A percentile compares a stretch with the other conserved stretches of the same genome.
Conservation (phyloP, 2,888 invertebrate species). For the Automeris io region DNA sequence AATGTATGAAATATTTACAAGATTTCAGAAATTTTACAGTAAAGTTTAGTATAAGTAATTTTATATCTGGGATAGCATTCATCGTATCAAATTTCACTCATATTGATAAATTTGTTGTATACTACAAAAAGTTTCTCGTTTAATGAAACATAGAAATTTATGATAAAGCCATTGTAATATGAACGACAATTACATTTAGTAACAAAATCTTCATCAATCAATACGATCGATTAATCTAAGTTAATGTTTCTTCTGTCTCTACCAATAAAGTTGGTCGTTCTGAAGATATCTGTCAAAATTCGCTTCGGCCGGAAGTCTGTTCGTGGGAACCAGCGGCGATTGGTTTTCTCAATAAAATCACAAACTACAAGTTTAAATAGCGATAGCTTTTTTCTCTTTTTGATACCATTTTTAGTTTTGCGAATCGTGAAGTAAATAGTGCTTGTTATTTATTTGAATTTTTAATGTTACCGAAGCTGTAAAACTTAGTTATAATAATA, state of each 20-base stretch:
- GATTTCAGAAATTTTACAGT: no score
- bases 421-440: constrained; percentile 22
- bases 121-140: no score
- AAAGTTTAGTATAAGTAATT: no score
- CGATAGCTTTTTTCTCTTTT: constrained; percentile 42
- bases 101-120: no score
- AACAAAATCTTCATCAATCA: constrained; percentile 25
- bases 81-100: no score
- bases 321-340: constrained; percentile 64
- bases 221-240: constrained; percentile 21
- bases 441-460: no score
- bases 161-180: no score
- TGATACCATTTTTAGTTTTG: constrained; percentile 31
- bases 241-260: constrained; percentile 42
- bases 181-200: constrained; percentile 1
- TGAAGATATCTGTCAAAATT: constrained; percentile 73
- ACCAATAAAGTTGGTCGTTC: constrained; percentile 54
- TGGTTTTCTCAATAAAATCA: constrained; percentile 71
- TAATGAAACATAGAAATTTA: no score
- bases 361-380: constrained; percentile 47
- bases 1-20: no score
- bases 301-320: constrained; percentile 67
- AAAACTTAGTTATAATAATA: no score
- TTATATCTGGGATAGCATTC: no score
- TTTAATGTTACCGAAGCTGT: no score